These are phyloP conservation scores for Cyanoliseus patagonus DNA, from an alignment of 2,113 vertebrate species.

Conservation along the genomic window DNA sequence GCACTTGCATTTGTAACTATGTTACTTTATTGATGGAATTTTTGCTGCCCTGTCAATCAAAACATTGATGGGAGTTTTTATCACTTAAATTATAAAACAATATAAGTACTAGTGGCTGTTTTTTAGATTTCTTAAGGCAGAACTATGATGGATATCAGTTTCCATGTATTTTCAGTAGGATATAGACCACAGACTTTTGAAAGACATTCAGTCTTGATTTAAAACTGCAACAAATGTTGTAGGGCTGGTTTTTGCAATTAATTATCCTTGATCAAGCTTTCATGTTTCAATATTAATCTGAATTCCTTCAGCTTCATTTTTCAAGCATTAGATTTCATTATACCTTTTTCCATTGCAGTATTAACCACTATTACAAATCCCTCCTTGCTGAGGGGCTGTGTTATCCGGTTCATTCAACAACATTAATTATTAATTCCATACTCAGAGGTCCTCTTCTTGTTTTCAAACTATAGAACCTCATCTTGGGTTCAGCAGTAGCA, in stretches of 20 bases:
- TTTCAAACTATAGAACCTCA: neutral
- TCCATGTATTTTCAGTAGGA: neutral
- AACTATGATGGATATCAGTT: neutral
- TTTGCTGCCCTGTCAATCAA: neutral
- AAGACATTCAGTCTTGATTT: neutral
- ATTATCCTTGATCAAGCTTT: neutral
- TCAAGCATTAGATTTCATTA: neutral
- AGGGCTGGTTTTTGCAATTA: neutral
- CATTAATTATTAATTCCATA: neutral
- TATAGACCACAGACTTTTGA: neutral
- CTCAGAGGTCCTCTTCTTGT: neutral
- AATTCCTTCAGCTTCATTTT: neutral
- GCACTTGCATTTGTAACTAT: rapidly evolving
- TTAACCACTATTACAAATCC: neutral
- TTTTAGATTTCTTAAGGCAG: neutral
- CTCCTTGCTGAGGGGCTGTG: neutral
- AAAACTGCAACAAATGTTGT: neutral
- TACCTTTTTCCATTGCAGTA: rapidly evolving
- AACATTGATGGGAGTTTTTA: neutral
- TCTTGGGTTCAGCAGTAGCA: no score
- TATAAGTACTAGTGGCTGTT: neutral
- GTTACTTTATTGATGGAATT: neutral
- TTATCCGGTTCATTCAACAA: neutral
- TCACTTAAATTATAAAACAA: neutral
- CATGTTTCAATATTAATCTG: neutral